Percentiles rank a stretch among this genome's conserved stretches.
Conservation (phyloP, 1,140 invertebrate species). For the Wasmannia auropunctata region DNA sequence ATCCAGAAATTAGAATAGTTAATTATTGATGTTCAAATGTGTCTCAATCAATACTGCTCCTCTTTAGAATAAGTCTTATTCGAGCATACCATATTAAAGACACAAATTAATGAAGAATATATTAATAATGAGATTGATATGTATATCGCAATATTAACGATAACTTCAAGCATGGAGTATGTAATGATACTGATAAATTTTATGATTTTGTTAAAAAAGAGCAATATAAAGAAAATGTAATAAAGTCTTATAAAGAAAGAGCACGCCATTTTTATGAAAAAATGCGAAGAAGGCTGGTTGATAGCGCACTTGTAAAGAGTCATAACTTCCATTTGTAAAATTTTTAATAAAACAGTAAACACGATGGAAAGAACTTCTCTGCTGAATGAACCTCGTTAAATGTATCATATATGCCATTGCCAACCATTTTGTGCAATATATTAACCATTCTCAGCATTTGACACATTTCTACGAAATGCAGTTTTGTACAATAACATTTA, state of each 20-base stretch:
- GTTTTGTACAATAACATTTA: constrained; percentile 41
- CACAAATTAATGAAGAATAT: neutral
- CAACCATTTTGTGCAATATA: constrained; percentile 41
- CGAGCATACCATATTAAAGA: neutral
- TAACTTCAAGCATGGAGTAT: neutral
- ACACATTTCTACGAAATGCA: neutral
- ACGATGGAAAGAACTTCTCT: constrained; percentile 17
- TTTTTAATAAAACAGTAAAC: constrained; percentile 59
- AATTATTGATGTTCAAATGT: neutral
- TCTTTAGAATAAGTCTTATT: neutral
- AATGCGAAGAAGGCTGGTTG: constrained; percentile 54
- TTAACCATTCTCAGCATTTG: neutral
- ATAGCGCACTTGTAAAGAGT: constrained; percentile 39
- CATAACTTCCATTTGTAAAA: constrained; percentile 42
- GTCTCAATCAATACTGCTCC: neutral
- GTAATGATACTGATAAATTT: neutral
- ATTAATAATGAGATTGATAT: neutral
- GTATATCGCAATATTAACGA: neutral
- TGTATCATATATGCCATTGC: constrained; percentile 33
- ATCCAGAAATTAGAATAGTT: neutral
- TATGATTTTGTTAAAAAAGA: neutral
- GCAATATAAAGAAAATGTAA: constrained; percentile 5
- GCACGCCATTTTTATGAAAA: constrained; percentile 22
- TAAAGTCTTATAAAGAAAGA: constrained; percentile 35
- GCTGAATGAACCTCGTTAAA: constrained; percentile 49